phyloP scores from a whole-genome alignment of 2,888 invertebrate species.

The Zygothrica quintamaculata region DNA sequence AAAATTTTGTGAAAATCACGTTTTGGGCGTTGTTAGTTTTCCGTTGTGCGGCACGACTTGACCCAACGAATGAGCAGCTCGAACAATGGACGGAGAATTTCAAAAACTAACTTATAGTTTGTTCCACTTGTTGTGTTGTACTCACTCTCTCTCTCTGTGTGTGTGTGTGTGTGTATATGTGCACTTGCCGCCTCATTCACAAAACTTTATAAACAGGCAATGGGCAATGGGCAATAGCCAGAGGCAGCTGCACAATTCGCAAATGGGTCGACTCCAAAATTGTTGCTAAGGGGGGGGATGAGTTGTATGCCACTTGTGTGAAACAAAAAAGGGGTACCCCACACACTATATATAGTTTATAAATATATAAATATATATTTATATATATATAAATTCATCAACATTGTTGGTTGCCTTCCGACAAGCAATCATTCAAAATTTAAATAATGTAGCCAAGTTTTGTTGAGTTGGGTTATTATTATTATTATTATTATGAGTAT shows the following conservation, averaged over 20 bases:
- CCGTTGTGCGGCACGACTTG: conserved; percentile 58
- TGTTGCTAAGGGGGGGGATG: too few relatives aligned
- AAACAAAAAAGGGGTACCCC: too few relatives aligned
- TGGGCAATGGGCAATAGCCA: conserved; percentile 28
- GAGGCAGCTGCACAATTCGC: conserved; percentile 21
- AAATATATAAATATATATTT: too few relatives aligned
- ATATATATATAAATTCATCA: conserved; percentile 24
- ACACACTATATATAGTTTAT: neutral
- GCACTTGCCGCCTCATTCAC: conserved; percentile 39
- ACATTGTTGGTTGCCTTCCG: conserved; percentile 11
- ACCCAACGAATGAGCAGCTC: conserved; percentile 47
- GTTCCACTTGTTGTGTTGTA: conserved; percentile 58
- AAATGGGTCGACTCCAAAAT: too few relatives aligned
- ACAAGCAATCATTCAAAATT: conserved; percentile 34
- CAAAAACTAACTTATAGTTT: conserved; percentile 72
- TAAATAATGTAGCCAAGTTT: conserved; percentile 36
- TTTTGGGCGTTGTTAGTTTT: conserved; percentile 75
- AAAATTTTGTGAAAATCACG: conserved; percentile 75
- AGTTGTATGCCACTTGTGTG: too few relatives aligned
- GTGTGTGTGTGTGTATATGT: conserved; percentile 15
- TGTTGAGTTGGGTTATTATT: conserved; percentile 1
- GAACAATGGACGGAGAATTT: conserved; percentile 44
- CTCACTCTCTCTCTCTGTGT: too few relatives aligned
- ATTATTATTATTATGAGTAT: too few relatives aligned
- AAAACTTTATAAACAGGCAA: conserved; percentile 51